A percentile compares a stretch with the other conserved stretches of the same genome.
Conservation (phyloP, 2,797 vertebrate species). For the Todus mexicanus region DNA sequence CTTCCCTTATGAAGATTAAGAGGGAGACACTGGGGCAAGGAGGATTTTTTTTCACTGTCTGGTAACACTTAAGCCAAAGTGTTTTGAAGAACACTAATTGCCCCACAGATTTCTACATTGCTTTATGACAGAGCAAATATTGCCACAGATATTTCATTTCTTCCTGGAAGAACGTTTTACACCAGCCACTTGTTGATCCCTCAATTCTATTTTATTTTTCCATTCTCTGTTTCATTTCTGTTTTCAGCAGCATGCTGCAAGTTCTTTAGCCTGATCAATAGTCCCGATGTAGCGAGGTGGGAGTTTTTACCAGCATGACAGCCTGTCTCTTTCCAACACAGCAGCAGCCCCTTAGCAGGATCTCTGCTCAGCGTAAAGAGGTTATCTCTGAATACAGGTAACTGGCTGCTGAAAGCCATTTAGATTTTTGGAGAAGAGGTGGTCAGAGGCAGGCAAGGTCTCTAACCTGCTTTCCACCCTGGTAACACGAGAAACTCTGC, state of each 20-base stretch:
- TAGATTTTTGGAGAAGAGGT: slow-evolving; percentile 29
- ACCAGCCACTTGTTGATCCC: neutral
- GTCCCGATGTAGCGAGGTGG: neutral
- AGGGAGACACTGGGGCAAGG: neutral
- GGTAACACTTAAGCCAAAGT: slow-evolving; percentile 21
- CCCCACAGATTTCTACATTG: neutral
- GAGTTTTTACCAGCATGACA: neutral
- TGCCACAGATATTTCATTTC: neutral
- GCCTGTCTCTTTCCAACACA: neutral
- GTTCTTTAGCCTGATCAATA: slow-evolving; percentile 7
- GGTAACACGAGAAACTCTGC: neutral
- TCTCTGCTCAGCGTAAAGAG: neutral
- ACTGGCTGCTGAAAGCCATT: neutral
- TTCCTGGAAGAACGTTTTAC: slow-evolving; percentile 31
- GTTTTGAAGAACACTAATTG: slow-evolving; percentile 27
- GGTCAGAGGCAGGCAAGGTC: slow-evolving; percentile 4
- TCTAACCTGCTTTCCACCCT: slow-evolving; percentile 28
- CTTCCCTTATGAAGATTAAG: slow-evolving; percentile 36
- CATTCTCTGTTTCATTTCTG: neutral
- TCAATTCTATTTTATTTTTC: neutral
- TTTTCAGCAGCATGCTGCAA: neutral
- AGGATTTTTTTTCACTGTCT: slow-evolving; percentile 1
- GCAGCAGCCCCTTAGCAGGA: neutral
- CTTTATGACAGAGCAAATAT: slow-evolving; percentile 22
- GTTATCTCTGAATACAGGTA: slow-evolving; percentile 57